A percentile compares a stretch with the other conserved stretches of the same genome.
phyloP scores from a whole-genome alignment of 2,797 vertebrate species.

The Echiichthys vipera region DNA sequence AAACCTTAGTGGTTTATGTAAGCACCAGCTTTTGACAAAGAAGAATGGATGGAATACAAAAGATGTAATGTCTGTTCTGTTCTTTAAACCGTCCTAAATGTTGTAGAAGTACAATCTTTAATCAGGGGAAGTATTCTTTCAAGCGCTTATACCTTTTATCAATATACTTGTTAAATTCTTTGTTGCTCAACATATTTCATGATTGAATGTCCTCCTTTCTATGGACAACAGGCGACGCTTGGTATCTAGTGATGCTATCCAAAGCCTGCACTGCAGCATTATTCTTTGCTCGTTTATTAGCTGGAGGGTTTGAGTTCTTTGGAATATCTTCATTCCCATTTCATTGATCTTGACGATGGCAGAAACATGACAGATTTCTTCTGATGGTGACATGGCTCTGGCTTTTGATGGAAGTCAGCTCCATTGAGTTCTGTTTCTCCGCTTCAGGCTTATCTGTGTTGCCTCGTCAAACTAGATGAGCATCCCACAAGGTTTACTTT shows the following conservation, averaged over 20 bases:
- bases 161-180: not conserved
- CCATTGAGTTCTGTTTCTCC: slow-evolving; percentile 38
- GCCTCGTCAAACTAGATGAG: slow-evolving; percentile 30
- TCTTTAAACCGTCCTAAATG: not conserved
- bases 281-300: not conserved
- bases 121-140: not conserved
- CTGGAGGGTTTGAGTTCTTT: slow-evolving; percentile 1
- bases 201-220: not conserved
- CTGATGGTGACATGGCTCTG: slow-evolving; percentile 8
- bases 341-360: slow-evolving; percentile 49
- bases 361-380: slow-evolving; percentile 47
- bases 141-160: not conserved
- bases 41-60: not conserved
- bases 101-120: not conserved
- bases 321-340: slow-evolving; percentile 25
- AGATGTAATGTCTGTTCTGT: too few relatives aligned
- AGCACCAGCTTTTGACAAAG: not conserved
- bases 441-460: slow-evolving; percentile 46
- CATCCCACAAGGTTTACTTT: slow-evolving; percentile 3
- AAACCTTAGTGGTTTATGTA: not conserved
- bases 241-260: too few relatives aligned
- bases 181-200: not conserved
- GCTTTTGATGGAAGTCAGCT: slow-evolving; percentile 47
- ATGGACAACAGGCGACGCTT: too few relatives aligned
- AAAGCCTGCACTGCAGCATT: too few relatives aligned